Percentiles rank a stretch among this genome's conserved stretches.
Conservation (phyloP, 2,797 vertebrate species). For the Zenarchopterus dispar region DNA sequence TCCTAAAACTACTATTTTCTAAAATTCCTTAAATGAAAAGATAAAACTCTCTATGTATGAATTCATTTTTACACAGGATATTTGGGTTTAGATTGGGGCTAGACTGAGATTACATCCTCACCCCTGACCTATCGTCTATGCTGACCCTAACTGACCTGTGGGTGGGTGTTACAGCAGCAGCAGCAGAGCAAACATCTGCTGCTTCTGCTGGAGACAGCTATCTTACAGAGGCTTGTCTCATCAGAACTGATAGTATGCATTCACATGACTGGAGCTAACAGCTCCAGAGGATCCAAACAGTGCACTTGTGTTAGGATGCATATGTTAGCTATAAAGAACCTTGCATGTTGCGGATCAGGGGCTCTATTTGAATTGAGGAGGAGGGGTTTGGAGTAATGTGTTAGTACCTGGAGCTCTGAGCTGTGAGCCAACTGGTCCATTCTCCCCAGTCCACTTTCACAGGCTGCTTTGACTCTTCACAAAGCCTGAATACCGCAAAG, state of each 20-base stretch:
- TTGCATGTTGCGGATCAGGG: conserved; percentile 56
- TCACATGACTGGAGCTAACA: conserved; percentile 42
- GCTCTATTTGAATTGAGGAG: conserved; percentile 75
- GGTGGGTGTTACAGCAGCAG: conserved; percentile 34
- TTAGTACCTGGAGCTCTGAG: conserved; percentile 66
- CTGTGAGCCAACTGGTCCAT: conserved; percentile 76
- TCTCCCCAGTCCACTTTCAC: conserved; percentile 78
- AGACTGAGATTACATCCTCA: conserved; percentile 47
- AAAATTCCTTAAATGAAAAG: conserved; percentile 42
- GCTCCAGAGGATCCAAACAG: conserved; percentile 48
- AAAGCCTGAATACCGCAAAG: conserved; percentile 75
- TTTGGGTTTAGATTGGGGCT: conserved; percentile 35
- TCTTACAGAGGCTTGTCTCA: conserved; percentile 19
- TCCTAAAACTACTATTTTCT: conserved; percentile 32
- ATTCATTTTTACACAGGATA: conserved; percentile 42
- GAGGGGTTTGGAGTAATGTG: conserved; percentile 64
- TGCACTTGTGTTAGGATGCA: conserved; percentile 62
- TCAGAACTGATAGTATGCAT: conserved; percentile 49
- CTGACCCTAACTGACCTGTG: conserved; percentile 48
- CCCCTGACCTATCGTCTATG: conserved; percentile 35
- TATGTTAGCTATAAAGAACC: conserved; percentile 73
- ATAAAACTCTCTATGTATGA: conserved; percentile 5
- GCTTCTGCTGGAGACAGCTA: conserved; percentile 15
- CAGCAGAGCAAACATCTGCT: conserved; percentile 38
- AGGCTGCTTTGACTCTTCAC: conserved; percentile 77